Base-by-base conservation (phyloP, 2,888 invertebrate genomes). In the Cetonia aurata region DNA sequence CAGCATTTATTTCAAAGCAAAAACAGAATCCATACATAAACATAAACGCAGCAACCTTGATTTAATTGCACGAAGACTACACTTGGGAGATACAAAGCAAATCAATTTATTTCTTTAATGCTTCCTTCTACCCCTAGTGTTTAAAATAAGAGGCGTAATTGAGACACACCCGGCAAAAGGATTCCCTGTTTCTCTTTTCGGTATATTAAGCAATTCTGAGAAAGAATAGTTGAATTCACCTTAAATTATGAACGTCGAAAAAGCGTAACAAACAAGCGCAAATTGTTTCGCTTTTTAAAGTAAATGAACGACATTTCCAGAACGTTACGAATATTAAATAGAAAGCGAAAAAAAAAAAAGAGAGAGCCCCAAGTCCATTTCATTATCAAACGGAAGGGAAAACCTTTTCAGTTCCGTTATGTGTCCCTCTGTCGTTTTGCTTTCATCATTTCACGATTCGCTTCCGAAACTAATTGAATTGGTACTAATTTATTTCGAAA, bases 281-380 rank as follows among this genome's bases (percentile, higher is more conserved):
- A 67, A 67, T 67, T 67, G 56, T 55, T 37, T 55, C 37, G 56
- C 55, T 42, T 55, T 55, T 67, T 44, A 46, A 15, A 19, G 31
- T 19, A 42, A 67, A 55, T 31, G 52, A 67, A 48, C 53, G 53
- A 56, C 67, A 46, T 67, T 67, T 67, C 67, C 67, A 33, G 67
- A 67, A 55, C 56, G 67, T 37, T 46, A 46, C 55, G 67, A 44
- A 56, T 56, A 67, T 56, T 67, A 67, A 67, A 56, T 67, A 56
- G 55, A 13, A 55, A 25, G 19, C 6, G 17, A 10, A 41, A 17
- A 57, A 42, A 31, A 56, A 37, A 37, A 19, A 17, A 41, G 41
- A 33, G 53, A 56, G 67, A 33, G 19, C 13, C 48, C 12, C 13
- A 62, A 48, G 62, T 48, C 48, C 50, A 56, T 56, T 56, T 67